Conservation (phyloP, 2,888 invertebrate genomes). For the Habrosyne pyritoides region DNA sequence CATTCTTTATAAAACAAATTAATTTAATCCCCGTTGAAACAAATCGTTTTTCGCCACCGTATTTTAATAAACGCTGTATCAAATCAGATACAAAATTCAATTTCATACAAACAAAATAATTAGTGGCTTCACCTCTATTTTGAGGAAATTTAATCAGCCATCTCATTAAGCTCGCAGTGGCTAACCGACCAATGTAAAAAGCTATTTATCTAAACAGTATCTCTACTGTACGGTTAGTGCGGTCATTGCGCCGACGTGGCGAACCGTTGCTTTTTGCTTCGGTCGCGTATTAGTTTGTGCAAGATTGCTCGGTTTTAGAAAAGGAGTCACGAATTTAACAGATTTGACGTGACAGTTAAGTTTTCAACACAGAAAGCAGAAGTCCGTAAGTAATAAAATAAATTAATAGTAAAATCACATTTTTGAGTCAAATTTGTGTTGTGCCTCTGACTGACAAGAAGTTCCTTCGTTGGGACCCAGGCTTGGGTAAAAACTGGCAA, state of each 20-base stretch:
- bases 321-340: background rate
- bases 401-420: too few relatives aligned
- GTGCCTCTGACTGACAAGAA: too few relatives aligned
- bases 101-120: constrained; percentile 32
- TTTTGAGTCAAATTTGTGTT: too few relatives aligned
- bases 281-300: constrained; percentile 12
- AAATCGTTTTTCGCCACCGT: background rate
- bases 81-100: constrained; percentile 2
- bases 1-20: background rate
- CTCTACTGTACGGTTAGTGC: constrained; percentile 26
- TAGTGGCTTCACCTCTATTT: constrained; percentile 19
- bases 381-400: too few relatives aligned
- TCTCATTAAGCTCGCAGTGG: constrained; percentile 42
- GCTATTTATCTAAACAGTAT: constrained; percentile 42
- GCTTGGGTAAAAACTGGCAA: too few relatives aligned
- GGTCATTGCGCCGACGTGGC: constrained; percentile 31
- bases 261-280: constrained; percentile 40
- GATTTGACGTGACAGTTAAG: background rate
- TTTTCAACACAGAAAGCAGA: too few relatives aligned
- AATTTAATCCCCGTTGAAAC: background rate
- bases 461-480: too few relatives aligned
- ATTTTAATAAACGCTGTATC: background rate
- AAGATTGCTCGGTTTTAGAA: constrained; percentile 2
- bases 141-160: constrained; percentile 40
- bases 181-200: constrained; percentile 41